These are phyloP conservation scores for Eulemur albifrons DNA, from an alignment of 2,797 vertebrate genomes.

Conservation along the genomic window DNA sequence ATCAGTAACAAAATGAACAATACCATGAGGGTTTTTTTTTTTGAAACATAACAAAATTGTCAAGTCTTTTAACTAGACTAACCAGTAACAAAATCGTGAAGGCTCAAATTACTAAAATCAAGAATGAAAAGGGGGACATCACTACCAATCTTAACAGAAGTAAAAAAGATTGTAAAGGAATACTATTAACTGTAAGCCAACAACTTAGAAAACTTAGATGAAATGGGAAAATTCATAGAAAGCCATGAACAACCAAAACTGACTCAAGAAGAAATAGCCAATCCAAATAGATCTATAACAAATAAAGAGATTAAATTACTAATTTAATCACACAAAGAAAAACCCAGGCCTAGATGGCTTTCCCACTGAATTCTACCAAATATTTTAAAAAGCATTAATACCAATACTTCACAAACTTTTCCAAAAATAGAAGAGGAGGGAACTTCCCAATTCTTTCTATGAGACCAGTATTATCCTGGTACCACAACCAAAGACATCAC, in stretches of 20 bases:
- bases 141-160: neutral
- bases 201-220: neutral
- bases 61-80: neutral
- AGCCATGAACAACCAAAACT: neutral
- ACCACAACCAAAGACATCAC: neutral
- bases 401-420: neutral
- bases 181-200: neutral
- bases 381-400: neutral
- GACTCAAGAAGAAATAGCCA: neutral
- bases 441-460: neutral
- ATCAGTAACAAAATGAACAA: neutral
- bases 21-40: neutral
- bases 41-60: neutral
- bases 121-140: neutral
- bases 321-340: neutral
- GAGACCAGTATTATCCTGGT: neutral
- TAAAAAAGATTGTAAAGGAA: neutral
- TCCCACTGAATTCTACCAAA: neutral
- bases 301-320: constrained; percentile 6
- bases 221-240: neutral
- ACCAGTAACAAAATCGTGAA: neutral
- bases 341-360: neutral
- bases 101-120: neutral
- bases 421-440: neutral
- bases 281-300: neutral